These are phyloP conservation scores for Drosophila bocki DNA, from an alignment of 1,140 invertebrate species.

Conservation along the genomic window DNA sequence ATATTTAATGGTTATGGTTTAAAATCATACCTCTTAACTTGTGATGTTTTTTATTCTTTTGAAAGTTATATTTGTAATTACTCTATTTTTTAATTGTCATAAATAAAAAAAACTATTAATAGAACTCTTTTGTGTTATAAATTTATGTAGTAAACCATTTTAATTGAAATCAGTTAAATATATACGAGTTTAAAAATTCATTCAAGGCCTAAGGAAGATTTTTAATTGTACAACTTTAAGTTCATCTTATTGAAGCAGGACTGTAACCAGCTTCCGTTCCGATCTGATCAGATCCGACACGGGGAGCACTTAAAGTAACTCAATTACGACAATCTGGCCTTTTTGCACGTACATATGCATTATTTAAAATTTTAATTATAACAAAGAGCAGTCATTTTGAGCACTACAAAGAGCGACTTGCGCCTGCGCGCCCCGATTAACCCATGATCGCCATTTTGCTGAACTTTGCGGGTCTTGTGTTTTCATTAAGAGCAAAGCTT, in stretches of 20 bases:
- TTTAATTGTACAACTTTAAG: not conserved
- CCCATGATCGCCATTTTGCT: slow-evolving; percentile 60
- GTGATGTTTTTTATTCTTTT: not conserved
- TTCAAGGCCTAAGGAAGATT: not conserved
- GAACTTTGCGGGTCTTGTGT: slow-evolving; percentile 55
- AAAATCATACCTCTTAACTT: not conserved
- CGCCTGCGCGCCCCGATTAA: slow-evolving; percentile 78
- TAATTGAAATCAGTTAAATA: not conserved
- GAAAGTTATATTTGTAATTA: not conserved
- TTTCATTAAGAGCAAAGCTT: slow-evolving; percentile 79
- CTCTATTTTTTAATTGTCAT: not conserved
- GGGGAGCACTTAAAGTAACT: slow-evolving; percentile 37
- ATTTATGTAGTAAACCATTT: not conserved
- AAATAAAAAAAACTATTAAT: not conserved
- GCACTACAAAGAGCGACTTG: slow-evolving; percentile 47
- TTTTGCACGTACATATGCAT: slow-evolving; percentile 56
- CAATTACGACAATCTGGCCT: slow-evolving; percentile 56
- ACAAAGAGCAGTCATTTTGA: slow-evolving; percentile 51
- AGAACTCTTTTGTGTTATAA: not conserved
- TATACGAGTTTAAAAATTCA: not conserved
- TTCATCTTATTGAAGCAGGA: not conserved
- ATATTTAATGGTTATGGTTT: not conserved
- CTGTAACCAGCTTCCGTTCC: slow-evolving; percentile 34
- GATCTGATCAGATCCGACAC: slow-evolving; percentile 35
- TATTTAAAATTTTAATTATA: slow-evolving; percentile 78